Base-by-base conservation (phyloP, 1,140 invertebrate genomes). In the Ostrea edulis region DNA sequence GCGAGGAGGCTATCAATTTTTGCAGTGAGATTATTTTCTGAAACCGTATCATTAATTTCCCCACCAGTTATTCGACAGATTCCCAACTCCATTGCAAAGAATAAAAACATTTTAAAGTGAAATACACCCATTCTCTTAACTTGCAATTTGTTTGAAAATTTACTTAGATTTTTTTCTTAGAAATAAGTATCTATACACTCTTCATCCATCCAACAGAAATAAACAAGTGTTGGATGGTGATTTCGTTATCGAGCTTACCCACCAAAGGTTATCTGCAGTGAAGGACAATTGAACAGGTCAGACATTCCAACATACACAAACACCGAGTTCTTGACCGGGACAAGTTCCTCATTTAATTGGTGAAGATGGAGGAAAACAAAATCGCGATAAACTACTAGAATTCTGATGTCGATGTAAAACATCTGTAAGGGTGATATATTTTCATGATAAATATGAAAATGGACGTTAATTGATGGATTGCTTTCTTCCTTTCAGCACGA, bases 1-100 rank as follows among this genome's bases (percentile, higher is more conserved):
- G 68, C 11, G 12, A 77, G 68, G 25, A 77, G 68, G 14, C 9
- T 77, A 17, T 77, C 68, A 35, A 77, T 77, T 77, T 77, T 77
- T 12, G 25, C 68, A 14, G 68, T 29, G 12, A 77, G 29, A 77
- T 44, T n/a, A n/a, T 20, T 29, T 14, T 29, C 29, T 2, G 8
- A 2, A 77, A 14, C 4, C 9, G 22, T 12, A 29, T 29, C 68
- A 11, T 77, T 35, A 11, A 29, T 35, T 14, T 77, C 8, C 11
- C 22, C 68, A 77, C 68, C 5, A 77, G 35, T 35, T 0, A 25
- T 9, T 5, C 14, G 14, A 5, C 8, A 3, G 12, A 77, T 29
- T 25, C 29, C 29, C 8, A 12, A 29, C 12, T 77, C 25, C 25
- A 77, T 62, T n/a, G 25, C 9, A 9, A 77, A 17, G 29, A 77